Percentiles rank a stretch among this genome's conserved stretches.
Conservation (phyloP, 2,888 invertebrate genomes). For the Subacronicta megacephala region DNA sequence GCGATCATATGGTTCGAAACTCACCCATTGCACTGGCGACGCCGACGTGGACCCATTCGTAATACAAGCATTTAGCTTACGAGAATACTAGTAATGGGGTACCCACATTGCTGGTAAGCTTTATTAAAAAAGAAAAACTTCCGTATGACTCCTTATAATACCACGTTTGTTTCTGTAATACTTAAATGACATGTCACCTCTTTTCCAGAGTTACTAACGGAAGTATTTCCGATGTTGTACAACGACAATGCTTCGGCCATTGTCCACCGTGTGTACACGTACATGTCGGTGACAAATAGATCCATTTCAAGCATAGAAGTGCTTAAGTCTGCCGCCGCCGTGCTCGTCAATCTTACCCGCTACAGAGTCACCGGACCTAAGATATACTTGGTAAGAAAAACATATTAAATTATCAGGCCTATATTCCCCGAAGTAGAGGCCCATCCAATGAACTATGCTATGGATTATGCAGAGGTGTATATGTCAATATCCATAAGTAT, state of each 20-base stretch:
- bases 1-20: no score
- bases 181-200: constrained; percentile 8
- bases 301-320: constrained; percentile 91
- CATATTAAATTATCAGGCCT: neutral
- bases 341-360: constrained; percentile 92
- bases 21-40: no score
- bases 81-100: no score
- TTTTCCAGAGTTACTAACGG: constrained; percentile 80
- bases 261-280: constrained; percentile 75
- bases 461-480: no score
- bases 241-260: constrained; percentile 71
- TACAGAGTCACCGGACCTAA: constrained; percentile 90
- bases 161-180: neutral
- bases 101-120: no score
- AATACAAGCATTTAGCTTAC: no score
- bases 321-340: constrained; percentile 85
- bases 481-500: no score
- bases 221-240: constrained; percentile 84
- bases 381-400: constrained; percentile 88
- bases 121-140: no score
- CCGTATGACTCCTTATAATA: no score
- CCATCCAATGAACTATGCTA: no score
- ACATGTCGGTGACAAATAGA: constrained; percentile 86
- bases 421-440: neutral
- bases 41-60: no score